Conservation (phyloP, 2,113 vertebrate genomes). For the Poecilia latipinna region DNA sequence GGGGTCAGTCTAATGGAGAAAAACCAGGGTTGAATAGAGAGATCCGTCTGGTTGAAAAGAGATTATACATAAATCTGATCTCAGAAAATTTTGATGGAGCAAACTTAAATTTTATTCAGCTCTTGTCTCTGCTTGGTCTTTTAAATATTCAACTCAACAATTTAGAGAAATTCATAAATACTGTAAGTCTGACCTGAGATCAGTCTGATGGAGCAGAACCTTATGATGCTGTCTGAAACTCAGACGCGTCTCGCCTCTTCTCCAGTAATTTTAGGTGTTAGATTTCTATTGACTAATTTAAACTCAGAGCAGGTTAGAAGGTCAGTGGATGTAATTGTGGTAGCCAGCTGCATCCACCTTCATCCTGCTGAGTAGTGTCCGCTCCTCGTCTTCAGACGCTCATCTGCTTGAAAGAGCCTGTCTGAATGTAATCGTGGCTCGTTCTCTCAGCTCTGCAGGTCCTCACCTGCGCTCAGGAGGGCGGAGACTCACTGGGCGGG, state of each 20-base stretch:
- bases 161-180: too few relatives aligned
- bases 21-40: too few relatives aligned
- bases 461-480: slow-evolving; percentile 32
- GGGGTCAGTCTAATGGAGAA: too few relatives aligned
- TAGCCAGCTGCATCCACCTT: neutral
- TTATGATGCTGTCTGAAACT: neutral
- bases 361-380: neutral
- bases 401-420: neutral
- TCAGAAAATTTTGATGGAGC: too few relatives aligned
- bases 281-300: neutral
- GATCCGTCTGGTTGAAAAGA: too few relatives aligned
- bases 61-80: too few relatives aligned
- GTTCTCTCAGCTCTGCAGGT: slow-evolving; percentile 73
- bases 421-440: neutral
- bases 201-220: neutral
- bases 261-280: neutral
- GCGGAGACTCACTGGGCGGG: slow-evolving; percentile 52
- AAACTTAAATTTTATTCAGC: too few relatives aligned
- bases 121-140: too few relatives aligned
- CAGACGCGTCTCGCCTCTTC: neutral
- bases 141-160: too few relatives aligned
- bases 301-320: neutral
- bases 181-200: neutral
- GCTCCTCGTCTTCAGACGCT: neutral
- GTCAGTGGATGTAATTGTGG: neutral